Base-by-base conservation (phyloP, 2,113 vertebrate genomes). In the Myotis davidii region DNA sequence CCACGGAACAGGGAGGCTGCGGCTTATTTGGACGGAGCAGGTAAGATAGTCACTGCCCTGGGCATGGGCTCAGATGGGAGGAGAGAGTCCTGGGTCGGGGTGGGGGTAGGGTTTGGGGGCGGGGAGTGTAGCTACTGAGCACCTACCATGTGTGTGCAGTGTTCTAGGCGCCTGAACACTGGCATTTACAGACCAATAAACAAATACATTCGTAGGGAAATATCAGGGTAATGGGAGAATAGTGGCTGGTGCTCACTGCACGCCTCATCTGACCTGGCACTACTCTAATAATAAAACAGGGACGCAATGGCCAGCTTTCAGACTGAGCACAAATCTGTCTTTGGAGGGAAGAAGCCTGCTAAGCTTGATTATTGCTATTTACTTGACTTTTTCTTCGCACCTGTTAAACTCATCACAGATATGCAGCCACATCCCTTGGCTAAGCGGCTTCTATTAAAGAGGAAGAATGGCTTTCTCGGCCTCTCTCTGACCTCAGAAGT, bases 41-140 rank as follows among this genome's bases (percentile, higher is more conserved):
- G 32, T 65, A 3, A 50, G 25, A 29, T 8, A 37, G 45, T 50
- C 72, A 42, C 50, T 56, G 27, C 5, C 21, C 8, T 12, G 29
- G 34, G 23, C 14, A 21, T 18, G 56, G 29, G 3, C 34, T 13
- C 42, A 81, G 17, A 34, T 17, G 27, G 17, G 11, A 54, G 29
- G 6, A 32, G 54, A 65, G 50, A 5, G 64, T 29, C 6, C 37
- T 32, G 37, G 34, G 12, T 7, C 0, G 20, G 20, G 20, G 54
- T 3, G 12, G 1, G 45, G 50, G 29, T 1, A 3, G 1, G 45
- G 50, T 13, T 29, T 2, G 18, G 52, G n/a, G 3, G 37, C 59
- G 21, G 67, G 29, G 37, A 50, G 34, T 6, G 2, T 17, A 12
- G 37, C 64, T 82, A 52, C 18, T 65, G 77, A 83, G 54, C 42